Percentiles rank a stretch among this genome's conserved stretches.
phyloP scores from a whole-genome alignment of 2,888 invertebrate species.

The Baccha elongata region DNA sequence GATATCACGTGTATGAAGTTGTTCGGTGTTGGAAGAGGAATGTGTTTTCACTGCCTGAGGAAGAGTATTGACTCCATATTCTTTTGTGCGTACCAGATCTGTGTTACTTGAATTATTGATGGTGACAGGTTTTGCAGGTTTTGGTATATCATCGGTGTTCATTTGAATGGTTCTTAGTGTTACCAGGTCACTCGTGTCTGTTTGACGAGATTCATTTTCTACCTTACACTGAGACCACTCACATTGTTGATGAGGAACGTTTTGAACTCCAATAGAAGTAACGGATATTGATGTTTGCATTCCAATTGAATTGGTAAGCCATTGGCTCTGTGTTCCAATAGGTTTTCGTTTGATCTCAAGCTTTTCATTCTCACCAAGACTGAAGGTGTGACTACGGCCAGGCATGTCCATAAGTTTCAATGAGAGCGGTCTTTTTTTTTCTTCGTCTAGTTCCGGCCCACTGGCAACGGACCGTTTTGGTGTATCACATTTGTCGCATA shows the following conservation, averaged over 20 bases:
- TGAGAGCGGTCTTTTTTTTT: conserved; percentile 79
- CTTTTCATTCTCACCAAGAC: conserved; percentile 84
- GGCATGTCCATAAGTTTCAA: conserved; percentile 81
- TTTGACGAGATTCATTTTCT: conserved; percentile 78
- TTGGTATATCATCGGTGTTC: conserved; percentile 77
- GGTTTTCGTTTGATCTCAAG: conserved; percentile 81
- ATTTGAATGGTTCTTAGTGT: conserved; percentile 76
- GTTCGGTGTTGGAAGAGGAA: conserved; percentile 80
- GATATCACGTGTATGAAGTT: conserved; percentile 82
- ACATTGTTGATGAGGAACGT: conserved; percentile 75
- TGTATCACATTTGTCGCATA: conserved; percentile 84
- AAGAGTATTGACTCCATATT: conserved; percentile 76
- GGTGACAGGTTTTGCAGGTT: conserved; percentile 71
- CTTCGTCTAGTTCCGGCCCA: conserved; percentile 81
- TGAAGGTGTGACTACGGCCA: conserved; percentile 85
- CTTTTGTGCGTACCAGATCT: conserved; percentile 73
- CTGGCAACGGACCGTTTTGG: conserved; percentile 84
- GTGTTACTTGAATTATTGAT: conserved; percentile 77
- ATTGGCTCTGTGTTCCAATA: conserved; percentile 77
- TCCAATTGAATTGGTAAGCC: conserved; percentile 75
- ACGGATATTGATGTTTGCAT: conserved; percentile 77
- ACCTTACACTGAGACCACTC: conserved; percentile 77
- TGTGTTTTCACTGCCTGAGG: conserved; percentile 75
- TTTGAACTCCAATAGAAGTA: conserved; percentile 77
- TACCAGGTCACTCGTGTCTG: conserved; percentile 82